Evolutionary conservation across 2,797 vertebrate genomes (phyloP).

Genomic region (Sciaenops ocellatus): DNA sequence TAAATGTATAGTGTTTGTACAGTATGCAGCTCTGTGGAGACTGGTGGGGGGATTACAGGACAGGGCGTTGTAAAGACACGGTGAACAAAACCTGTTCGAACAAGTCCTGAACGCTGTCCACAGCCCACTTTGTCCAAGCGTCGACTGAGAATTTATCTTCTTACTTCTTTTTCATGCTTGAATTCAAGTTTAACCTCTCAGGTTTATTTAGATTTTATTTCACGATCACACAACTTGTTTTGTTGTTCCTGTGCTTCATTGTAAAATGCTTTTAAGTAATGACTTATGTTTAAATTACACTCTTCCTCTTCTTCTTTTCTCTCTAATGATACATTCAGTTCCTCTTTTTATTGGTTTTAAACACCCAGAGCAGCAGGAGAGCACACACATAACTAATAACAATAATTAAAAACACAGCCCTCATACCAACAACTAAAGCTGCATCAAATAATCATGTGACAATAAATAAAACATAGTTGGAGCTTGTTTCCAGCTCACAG

Average conservation of each 20-base stretch:
- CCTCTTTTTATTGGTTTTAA: background rate
- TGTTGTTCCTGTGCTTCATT: too few relatives aligned
- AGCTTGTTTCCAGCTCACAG: too few relatives aligned
- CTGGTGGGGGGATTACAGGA: background rate
- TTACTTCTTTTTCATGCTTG: too few relatives aligned
- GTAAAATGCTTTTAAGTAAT: background rate
- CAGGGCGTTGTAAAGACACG: background rate
- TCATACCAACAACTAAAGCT: too few relatives aligned
- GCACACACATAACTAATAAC: too few relatives aligned
- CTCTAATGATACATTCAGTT: background rate
- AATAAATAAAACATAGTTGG: too few relatives aligned
- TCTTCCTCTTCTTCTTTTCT: background rate
- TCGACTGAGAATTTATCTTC: too few relatives aligned
- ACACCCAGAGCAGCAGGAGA: background rate
- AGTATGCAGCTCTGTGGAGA: background rate
- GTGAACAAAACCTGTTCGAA: background rate
- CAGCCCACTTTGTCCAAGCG: fast-evolving
- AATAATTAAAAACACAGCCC: too few relatives aligned
- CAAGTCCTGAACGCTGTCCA: background rate
- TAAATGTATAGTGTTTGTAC: too few relatives aligned
- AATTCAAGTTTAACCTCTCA: too few relatives aligned
- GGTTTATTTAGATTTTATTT: background rate
- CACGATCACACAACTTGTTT: too few relatives aligned
- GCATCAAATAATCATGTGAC: too few relatives aligned
- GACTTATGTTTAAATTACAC: background rate